Percentiles rank a stretch among this genome's conserved stretches.
Evolutionary conservation across 2,113 vertebrate genomes (phyloP).

Genomic region (Vanacampus margaritifer): DNA sequence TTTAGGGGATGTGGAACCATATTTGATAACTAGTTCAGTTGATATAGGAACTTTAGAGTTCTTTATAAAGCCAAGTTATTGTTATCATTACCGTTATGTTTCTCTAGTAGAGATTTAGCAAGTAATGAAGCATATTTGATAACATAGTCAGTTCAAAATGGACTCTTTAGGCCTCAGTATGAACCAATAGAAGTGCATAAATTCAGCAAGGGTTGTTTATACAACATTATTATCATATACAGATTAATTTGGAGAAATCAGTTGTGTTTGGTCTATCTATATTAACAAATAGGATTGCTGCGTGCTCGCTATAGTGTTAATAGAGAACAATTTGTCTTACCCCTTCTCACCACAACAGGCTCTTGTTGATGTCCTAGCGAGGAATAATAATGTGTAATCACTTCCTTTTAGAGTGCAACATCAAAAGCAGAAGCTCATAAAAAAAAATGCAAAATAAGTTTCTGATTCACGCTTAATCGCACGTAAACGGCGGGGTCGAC

Average conservation of each 20-base stretch:
- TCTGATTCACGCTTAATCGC: conserved; percentile 56
- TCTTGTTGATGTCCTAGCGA: conserved; percentile 51
- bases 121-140: neutral
- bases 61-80: no score
- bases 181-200: neutral
- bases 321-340: conserved; percentile 22
- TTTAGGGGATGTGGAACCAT: neutral
- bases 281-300: neutral
- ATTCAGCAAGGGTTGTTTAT: no score
- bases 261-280: no score
- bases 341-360: conserved; percentile 19
- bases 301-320: neutral
- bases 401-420: conserved; percentile 59
- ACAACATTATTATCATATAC: no score
- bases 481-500: conserved; percentile 43
- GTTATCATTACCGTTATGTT: no score
- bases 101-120: neutral
- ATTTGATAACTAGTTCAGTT: neutral
- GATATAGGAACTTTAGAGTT: neutral
- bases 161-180: neutral
- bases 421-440: conserved; percentile 55
- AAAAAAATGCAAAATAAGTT: conserved; percentile 40
- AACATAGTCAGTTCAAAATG: neutral
- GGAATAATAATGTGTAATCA: conserved; percentile 59
- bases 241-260: no score